Conservation (phyloP, 2,113 vertebrate species). For the Anser brachyrhynchus region DNA sequence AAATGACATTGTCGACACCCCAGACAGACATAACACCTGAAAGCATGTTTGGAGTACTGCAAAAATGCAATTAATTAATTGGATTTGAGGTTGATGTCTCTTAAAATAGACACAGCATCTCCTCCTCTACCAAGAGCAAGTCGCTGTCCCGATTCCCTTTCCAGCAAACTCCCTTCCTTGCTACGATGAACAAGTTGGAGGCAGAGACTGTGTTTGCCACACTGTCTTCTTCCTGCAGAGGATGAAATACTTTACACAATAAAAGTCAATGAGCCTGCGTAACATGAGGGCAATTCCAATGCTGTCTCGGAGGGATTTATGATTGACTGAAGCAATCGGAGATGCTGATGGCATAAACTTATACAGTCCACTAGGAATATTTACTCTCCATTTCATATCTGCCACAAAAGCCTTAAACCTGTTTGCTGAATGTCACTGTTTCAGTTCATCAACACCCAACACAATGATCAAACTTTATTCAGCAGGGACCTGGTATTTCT, state of each 20-base stretch:
- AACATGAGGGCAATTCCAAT: background rate
- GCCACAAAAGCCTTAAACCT: constrained; percentile 53
- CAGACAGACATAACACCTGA: background rate
- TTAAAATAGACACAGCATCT: background rate
- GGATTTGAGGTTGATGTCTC: background rate
- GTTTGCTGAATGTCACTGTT: constrained; percentile 41
- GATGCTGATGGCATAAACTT: constrained; percentile 35
- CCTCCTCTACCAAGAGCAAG: background rate
- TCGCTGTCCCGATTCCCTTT: background rate
- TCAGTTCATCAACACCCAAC: constrained; percentile 43
- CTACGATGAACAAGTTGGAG: background rate
- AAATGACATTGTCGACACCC: background rate
- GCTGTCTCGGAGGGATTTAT: constrained; percentile 1
- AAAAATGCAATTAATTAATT: background rate
- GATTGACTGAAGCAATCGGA: constrained; percentile 56
- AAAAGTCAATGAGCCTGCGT: constrained; percentile 57
- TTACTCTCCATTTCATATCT: constrained; percentile 53
- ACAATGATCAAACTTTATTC: background rate
- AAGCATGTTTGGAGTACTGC: background rate
- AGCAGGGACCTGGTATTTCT: background rate
- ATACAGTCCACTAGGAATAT: constrained; percentile 39
- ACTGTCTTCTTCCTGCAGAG: constrained; percentile 12
- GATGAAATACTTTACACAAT: constrained; percentile 42
- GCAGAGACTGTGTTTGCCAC: background rate
- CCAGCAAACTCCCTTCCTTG: background rate